Evolutionary conservation across 1,140 invertebrate species (phyloP), one percentile per base, ranked within the genome.

Genomic region (Holcopasites calliopsidis): DNA sequence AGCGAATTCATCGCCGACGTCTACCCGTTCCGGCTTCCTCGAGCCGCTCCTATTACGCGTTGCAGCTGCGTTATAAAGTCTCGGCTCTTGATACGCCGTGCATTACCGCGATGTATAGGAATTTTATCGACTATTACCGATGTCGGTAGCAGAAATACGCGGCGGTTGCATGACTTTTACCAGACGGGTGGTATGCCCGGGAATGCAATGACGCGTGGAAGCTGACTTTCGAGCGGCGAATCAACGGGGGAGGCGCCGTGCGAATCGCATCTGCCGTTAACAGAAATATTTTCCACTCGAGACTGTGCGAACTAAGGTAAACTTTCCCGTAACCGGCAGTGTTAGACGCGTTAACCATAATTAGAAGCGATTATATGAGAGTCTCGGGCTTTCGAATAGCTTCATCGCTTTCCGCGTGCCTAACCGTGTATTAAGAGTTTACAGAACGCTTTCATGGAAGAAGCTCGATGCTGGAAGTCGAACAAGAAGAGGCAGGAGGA

Each of bases 91-190:
- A 49, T 71, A 49, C 68, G 10, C 28, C 18, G 28, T 33, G 55
- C 42, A 42, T 72, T 65, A 65, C 16, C 21, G 54, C 38, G 33
- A 65, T 73, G 65, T 55, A 72, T 54, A 65, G 26, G 49, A 64
- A 47, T 73, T 62, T 73, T 73, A 73, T 64, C 70, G 70, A 73
- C 49, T 54, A 65, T 65, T 65, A 65, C 58, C 23, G 35, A 73
- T 65, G 13, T 28, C 28, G 70, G 60, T 64, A 44, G 44, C 28
- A 42, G 60, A 26, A 73, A 65, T 65, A 65, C 47, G 60, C 49
- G 28, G 49, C 16, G 58, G 26, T 64, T 44, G n/a, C 44, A 7
- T 13, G 33, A n/a, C n/a, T 47, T 72, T 62, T 73, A 54, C 52
- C 54, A 65, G 31, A 28, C 60, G n/a, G 44, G 28, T 18, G n/a